A percentile compares a stretch with the other conserved stretches of the same genome.
phyloP scores from a whole-genome alignment of 2,113 vertebrate species.

The Furnarius figulus region DNA sequence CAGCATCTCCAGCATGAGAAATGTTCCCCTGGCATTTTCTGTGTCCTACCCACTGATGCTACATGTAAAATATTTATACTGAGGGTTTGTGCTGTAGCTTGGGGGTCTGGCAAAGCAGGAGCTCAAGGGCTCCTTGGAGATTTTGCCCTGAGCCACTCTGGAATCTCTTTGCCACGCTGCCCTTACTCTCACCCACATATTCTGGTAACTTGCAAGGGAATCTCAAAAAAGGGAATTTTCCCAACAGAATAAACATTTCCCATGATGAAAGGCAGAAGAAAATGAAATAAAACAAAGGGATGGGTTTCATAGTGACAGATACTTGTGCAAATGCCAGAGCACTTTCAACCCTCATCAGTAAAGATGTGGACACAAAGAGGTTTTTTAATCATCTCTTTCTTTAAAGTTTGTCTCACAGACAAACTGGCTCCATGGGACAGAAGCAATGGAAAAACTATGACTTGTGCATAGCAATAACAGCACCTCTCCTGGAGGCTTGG shows the following conservation, averaged over 20 bases:
- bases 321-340: neutral
- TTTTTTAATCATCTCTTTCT: neutral
- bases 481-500: neutral
- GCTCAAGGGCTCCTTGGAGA: neutral
- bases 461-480: neutral
- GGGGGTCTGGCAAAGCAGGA: neutral
- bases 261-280: conserved; percentile 1
- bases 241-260: conserved; percentile 1
- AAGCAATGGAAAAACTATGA: neutral
- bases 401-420: neutral
- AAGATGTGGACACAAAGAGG: neutral
- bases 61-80: neutral
- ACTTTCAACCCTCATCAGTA: neutral
- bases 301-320: neutral
- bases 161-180: neutral
- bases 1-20: neutral
- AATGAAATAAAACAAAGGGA: neutral
- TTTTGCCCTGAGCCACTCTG: neutral
- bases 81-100: neutral
- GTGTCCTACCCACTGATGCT: neutral
- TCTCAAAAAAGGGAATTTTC: neutral
- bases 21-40: neutral
- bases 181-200: neutral
- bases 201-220: neutral
- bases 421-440: neutral